A percentile compares a stretch with the other conserved stretches of the same genome.
Evolutionary conservation across 2,797 vertebrate species (phyloP).

Genomic region (Platyrinchus mystaceus): DNA sequence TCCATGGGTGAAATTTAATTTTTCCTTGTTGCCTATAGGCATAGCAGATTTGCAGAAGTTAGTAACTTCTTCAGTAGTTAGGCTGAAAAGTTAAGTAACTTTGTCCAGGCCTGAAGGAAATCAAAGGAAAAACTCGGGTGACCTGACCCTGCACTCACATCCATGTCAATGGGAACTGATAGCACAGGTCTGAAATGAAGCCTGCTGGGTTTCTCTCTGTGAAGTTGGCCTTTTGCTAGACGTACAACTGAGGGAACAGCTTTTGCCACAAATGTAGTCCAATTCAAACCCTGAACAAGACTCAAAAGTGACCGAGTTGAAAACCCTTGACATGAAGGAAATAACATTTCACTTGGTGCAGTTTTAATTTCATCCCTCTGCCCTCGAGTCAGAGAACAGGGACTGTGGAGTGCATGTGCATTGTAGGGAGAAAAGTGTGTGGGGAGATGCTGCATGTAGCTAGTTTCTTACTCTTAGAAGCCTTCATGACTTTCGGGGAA

Average conservation of each 20-base stretch:
- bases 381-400: conserved; percentile 39
- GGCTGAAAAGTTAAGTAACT: conserved; percentile 28
- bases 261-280: conserved; percentile 45
- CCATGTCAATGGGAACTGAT: conserved; percentile 13
- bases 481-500: conserved; percentile 52
- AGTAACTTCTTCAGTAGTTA: conserved; percentile 22
- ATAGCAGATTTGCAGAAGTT: conserved; percentile 14
- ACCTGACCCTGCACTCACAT: conserved; percentile 19
- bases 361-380: conserved; percentile 54
- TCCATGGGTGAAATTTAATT: not conserved
- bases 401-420: not conserved
- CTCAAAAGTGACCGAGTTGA: conserved; percentile 40
- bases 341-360: conserved; percentile 46
- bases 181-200: conserved; percentile 46
- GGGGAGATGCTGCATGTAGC: not conserved
- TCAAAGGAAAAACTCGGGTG: conserved; percentile 24
- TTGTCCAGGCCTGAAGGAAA: conserved; percentile 32
- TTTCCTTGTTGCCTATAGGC: conserved; percentile 11
- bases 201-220: conserved; percentile 25
- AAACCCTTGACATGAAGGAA: conserved; percentile 62
- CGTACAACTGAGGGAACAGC: conserved; percentile 32
- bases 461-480: conserved; percentile 48
- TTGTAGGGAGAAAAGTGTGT: conserved; percentile 26
- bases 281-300: conserved; percentile 52
- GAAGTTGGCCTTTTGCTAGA: conserved; percentile 56